A percentile compares a stretch with the other conserved stretches of the same genome.
phyloP scores from a whole-genome alignment of 2,797 vertebrate genomes.

The Myoxocephalus aenaeus region DNA sequence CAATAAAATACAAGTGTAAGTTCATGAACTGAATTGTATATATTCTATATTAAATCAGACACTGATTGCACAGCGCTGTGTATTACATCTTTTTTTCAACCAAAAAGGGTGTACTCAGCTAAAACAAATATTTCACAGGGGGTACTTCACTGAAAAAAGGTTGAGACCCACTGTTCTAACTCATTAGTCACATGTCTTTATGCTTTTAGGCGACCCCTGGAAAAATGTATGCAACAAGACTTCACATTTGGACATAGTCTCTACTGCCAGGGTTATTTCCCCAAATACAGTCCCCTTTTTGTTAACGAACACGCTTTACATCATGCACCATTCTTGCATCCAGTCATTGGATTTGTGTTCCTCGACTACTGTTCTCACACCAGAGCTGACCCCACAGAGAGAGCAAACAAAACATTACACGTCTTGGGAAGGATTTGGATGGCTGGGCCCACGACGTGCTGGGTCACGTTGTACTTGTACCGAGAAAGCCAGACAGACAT shows the following conservation, averaged over 20 bases:
- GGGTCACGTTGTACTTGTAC: conserved; percentile 6
- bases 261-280: background rate
- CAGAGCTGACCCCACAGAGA: conserved; percentile 12
- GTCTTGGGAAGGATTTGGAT: conserved; percentile 10
- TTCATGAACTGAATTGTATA: no score
- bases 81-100: no score
- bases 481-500: conserved; percentile 10
- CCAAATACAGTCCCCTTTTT: background rate
- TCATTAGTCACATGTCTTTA: conserved; percentile 35
- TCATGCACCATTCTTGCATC: background rate
- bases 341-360: conserved; percentile 13
- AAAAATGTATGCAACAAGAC: conserved; percentile 35
- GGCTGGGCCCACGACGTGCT: conserved; percentile 5
- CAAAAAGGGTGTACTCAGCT: no score
- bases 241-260: background rate
- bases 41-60: no score
- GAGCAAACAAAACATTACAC: conserved; percentile 17
- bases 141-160: no score
- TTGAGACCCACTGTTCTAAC: background rate
- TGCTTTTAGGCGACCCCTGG: conserved; percentile 27
- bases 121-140: no score
- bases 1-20: no score
- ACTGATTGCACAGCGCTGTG: no score
- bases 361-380: background rate
- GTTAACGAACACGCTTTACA: background rate